Evolutionary conservation across 2,888 invertebrate species (phyloP).

Genomic region (Pseudolycoriella hygida): DNA sequence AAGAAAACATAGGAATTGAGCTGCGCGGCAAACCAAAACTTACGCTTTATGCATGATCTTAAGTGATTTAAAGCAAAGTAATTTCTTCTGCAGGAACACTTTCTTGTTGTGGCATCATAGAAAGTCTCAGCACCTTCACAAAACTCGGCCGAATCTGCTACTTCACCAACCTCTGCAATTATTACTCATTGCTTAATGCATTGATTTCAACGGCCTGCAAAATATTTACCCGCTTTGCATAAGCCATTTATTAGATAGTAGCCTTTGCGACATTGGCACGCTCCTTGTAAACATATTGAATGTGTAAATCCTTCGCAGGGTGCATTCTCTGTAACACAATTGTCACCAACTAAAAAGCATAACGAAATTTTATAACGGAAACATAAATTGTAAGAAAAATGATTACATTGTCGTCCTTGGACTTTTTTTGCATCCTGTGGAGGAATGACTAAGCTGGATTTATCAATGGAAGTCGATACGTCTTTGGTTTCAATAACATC

Average conservation of each 20-base stretch:
- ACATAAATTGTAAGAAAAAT: not conserved
- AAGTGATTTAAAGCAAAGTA: constrained; percentile 22
- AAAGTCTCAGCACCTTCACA: not conserved
- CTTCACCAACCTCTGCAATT: not conserved
- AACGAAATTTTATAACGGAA: not conserved
- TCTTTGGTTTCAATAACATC: constrained; percentile 1
- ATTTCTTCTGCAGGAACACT: constrained; percentile 25
- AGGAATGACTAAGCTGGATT: not conserved
- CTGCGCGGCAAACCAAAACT: too few relatives aligned
- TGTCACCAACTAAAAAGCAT: constrained; percentile 7
- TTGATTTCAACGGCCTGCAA: not conserved
- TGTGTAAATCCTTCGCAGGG: constrained; percentile 21
- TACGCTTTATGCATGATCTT: constrained; percentile 25
- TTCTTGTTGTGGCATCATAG: constrained; percentile 13
- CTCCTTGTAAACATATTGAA: constrained; percentile 22
- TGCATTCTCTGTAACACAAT: constrained; percentile 11
- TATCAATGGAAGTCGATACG: not conserved
- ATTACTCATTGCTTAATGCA: not conserved
- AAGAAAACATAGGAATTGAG: not conserved
- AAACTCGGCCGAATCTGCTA: not conserved
- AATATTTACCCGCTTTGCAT: constrained; percentile 22
- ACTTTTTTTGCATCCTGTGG: too few relatives aligned
- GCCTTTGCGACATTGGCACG: constrained; percentile 23
- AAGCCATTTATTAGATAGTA: constrained; percentile 21
- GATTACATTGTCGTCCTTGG: not conserved